Base-by-base conservation (phyloP, 2,888 invertebrate genomes). In the Sceliomorpha sp. region DNA sequence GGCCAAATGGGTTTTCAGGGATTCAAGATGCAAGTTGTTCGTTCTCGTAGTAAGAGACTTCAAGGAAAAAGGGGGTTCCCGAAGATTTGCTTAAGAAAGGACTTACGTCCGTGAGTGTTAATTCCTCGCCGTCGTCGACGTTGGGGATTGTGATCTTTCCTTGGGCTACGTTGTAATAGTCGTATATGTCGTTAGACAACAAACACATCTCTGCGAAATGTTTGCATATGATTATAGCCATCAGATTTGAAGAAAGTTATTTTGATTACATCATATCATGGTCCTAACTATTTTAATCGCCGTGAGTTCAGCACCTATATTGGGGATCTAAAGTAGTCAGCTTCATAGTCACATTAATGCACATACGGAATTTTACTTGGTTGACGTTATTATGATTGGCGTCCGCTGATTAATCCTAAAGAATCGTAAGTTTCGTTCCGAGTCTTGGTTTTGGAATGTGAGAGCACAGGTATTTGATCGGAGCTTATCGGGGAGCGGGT, bases 51-150 rank as follows among this genome's bases (percentile, higher is more conserved):
- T 27, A 17, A 27, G 36, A 20, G 2, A 42, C 20, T 20, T 20
- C 6, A 17, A 32, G 36, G 63, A 64, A 59, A 45, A 60, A 59
- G 42, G 60, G n/a, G 20, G 20, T 20, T 42, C 31, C 27, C 31
- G 36, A 55, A 56, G 39, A 20, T 4, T 20, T 20, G 48, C 53
- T 48, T 15, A 53, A 42, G 48, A 36, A 36, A 42, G 78, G 81
- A 95, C 96, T 96, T 95, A 96, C 96, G 91, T 96, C 96, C 82
- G 96, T 96, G 84, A 95, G 91, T 70, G 72, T 20, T 91, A 94
- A 94, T 93, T 99, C 98, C 90, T 98, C 98, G 87, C 92, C 93
- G 90, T 99, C 99, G 91, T 99, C 97, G 83, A 99, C 94, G 90
- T 93, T 94, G 86, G 98, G 97, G 89, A 99, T 98, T 85, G 94